phyloP scores from a whole-genome alignment of 2,113 vertebrate genomes.

The Tragelaphus imberbis region DNA sequence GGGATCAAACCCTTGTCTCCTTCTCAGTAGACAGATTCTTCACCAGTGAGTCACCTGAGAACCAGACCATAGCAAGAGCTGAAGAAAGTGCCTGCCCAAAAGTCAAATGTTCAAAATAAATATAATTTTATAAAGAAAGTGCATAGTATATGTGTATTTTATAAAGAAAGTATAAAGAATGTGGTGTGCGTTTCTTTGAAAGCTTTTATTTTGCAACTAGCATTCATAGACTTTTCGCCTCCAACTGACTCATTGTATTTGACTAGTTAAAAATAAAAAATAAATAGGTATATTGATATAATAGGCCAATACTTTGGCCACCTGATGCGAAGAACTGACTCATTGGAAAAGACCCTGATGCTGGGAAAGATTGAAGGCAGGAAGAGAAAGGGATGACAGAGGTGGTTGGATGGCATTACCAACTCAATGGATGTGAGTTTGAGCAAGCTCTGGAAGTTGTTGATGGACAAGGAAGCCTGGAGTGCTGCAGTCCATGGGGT shows the following conservation, averaged over 20 bases:
- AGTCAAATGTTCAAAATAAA: background rate
- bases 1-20: background rate
- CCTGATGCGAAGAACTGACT: background rate
- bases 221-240: background rate
- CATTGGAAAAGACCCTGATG: background rate
- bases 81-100: background rate
- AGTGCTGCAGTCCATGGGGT: background rate
- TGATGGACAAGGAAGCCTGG: background rate
- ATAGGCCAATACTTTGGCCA: background rate
- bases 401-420: background rate
- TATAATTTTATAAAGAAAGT: conserved; percentile 1
- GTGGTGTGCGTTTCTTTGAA: background rate
- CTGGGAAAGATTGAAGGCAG: background rate
- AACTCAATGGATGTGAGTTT: background rate
- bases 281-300: background rate
- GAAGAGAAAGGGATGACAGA: background rate
- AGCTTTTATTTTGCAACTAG: background rate
- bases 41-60: background rate
- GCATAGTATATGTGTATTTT: background rate
- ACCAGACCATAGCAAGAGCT: background rate
- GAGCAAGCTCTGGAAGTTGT: background rate
- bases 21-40: background rate
- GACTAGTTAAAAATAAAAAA: background rate
- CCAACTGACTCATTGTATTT: background rate
- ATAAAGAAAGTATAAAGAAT: background rate